Conservation (phyloP, 2,888 invertebrate species). For the Noctua fimbriata region DNA sequence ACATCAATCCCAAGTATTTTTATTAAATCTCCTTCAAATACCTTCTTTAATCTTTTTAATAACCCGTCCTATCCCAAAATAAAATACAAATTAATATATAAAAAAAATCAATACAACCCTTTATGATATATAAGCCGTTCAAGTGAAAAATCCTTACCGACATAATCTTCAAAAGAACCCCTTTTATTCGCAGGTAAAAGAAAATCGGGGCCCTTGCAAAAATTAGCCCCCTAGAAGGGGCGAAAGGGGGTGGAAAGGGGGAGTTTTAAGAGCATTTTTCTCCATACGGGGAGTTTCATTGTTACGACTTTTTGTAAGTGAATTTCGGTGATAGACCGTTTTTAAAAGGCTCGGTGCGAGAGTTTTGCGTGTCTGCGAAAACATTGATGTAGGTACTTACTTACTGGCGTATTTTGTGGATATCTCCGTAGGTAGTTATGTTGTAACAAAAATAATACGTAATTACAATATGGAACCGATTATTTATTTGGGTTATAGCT, state of each 20-base stretch:
- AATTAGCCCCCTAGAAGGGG: constrained; percentile 77
- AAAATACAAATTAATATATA: constrained; percentile 50
- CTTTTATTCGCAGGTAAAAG: constrained; percentile 81
- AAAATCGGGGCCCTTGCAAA: constrained; percentile 85
- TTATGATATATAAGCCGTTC: constrained; percentile 65
- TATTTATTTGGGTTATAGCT: too few species aligned
- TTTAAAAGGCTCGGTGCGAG: constrained; percentile 38
- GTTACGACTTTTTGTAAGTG: constrained; percentile 85
- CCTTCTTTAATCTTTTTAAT: constrained; percentile 8
- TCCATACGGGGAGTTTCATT: constrained; percentile 77
- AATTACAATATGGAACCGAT: too few species aligned
- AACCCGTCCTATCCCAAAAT: constrained; percentile 25
- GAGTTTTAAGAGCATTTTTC: constrained; percentile 81
- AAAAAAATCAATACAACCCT: constrained; percentile 61
- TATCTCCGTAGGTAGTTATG: too few species aligned
- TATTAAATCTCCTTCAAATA: not conserved
- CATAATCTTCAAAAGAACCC: constrained; percentile 79
- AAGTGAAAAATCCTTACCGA: constrained; percentile 74
- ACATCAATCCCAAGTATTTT: not conserved
- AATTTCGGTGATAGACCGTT: constrained; percentile 80
- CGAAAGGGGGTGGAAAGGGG: constrained; percentile 58
- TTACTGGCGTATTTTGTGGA: not conserved
- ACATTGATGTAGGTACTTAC: not conserved
- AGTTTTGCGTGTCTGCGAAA: constrained; percentile 7
- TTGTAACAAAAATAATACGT: too few species aligned